Evolutionary conservation across 2,888 invertebrate species (phyloP).

Genomic region (Hecatera dysodea): DNA sequence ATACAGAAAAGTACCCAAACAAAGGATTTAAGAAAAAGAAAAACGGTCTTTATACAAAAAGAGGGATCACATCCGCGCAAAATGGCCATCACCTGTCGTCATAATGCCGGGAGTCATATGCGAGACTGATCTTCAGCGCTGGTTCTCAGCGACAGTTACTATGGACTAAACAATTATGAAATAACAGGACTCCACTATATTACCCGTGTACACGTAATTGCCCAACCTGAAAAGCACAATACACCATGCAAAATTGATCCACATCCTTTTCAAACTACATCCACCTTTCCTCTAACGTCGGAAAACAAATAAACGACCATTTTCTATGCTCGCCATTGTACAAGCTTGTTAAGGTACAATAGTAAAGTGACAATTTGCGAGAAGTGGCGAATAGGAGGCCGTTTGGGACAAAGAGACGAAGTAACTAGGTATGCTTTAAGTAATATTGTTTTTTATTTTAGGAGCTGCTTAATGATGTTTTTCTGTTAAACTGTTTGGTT

Average conservation of each 20-base stretch:
- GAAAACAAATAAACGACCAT: slow-evolving; percentile 51
- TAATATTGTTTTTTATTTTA: slow-evolving; percentile 57
- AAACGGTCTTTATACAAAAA: too few species aligned
- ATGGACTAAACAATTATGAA: too few species aligned
- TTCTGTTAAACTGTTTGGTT: slow-evolving; percentile 1
- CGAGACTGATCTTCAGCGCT: too few species aligned
- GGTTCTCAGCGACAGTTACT: too few species aligned
- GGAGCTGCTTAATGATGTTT: slow-evolving; percentile 11
- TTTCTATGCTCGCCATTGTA: slow-evolving; percentile 62
- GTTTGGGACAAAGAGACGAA: slow-evolving; percentile 46
- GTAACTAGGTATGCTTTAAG: slow-evolving; percentile 48
- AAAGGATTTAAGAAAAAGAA: too few species aligned
- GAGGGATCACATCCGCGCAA: too few species aligned
- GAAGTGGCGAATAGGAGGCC: slow-evolving; percentile 52
- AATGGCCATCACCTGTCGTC: too few species aligned
- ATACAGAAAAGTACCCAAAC: too few species aligned
- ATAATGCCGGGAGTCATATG: too few species aligned
- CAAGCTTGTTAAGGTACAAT: slow-evolving; percentile 60
- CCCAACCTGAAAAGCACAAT: slow-evolving; percentile 15
- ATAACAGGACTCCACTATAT: too few species aligned
- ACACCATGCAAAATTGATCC: slow-evolving; percentile 39
- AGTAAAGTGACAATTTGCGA: slow-evolving; percentile 66
- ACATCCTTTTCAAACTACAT: slow-evolving; percentile 27
- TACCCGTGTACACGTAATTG: slow-evolving; percentile 1
- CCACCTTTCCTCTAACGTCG: slow-evolving; percentile 16